Percentiles rank a stretch among this genome's conserved stretches.
Evolutionary conservation across 2,888 invertebrate species (phyloP).

Genomic region (Mantis religiosa): DNA sequence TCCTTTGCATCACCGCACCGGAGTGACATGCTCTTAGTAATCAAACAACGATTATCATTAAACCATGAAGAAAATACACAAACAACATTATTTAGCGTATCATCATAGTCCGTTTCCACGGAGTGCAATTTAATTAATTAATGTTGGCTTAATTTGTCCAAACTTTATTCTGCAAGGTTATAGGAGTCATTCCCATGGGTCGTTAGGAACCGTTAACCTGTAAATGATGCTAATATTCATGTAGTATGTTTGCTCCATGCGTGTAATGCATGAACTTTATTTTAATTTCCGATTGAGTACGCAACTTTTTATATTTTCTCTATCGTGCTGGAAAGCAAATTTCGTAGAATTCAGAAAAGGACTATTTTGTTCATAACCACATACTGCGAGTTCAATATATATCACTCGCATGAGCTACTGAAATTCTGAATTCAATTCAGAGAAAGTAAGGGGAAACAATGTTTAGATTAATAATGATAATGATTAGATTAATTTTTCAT

Average conservation of each 20-base stretch:
- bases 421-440: too few species aligned
- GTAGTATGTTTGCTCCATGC: background rate
- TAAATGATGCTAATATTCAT: background rate
- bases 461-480: too few species aligned
- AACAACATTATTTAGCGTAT: background rate
- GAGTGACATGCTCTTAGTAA: background rate
- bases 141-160: background rate
- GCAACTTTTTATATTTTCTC: background rate
- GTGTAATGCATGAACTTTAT: background rate
- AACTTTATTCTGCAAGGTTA: background rate
- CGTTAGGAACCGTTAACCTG: background rate
- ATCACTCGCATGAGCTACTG: too few species aligned
- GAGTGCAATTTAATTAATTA: background rate
- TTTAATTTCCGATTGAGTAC: background rate
- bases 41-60: background rate
- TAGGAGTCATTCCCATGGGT: background rate
- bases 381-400: too few species aligned
- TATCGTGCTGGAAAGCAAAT: too few species aligned
- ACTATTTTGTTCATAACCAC: too few species aligned
- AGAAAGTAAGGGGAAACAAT: too few species aligned
- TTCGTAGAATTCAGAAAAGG: too few species aligned
- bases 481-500: too few species aligned
- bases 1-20: background rate
- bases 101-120: background rate
- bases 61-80: background rate